phyloP scores from a whole-genome alignment of 2,113 vertebrate genomes.

The Lepisosteus oculatus region DNA sequence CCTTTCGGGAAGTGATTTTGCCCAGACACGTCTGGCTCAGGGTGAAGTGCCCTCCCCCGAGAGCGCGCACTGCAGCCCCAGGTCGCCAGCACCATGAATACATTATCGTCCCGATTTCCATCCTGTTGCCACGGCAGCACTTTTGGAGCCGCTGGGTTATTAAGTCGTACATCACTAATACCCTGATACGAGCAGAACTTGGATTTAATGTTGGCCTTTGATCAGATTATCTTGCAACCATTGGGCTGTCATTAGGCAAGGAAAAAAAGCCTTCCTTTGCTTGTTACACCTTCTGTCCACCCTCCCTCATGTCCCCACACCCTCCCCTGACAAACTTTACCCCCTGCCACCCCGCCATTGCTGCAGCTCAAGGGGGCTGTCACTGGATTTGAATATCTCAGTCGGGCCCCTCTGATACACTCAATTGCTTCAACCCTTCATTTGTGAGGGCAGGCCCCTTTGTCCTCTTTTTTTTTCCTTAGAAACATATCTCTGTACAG shows the following conservation, averaged over 20 bases:
- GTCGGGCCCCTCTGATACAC: neutral
- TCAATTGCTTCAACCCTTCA: constrained; percentile 29
- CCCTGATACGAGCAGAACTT: constrained; percentile 97
- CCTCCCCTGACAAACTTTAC: constrained; percentile 38
- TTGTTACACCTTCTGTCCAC: constrained; percentile 70
- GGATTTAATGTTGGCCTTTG: constrained; percentile 93
- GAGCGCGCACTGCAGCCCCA: constrained; percentile 93
- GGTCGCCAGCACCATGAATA: constrained; percentile 99
- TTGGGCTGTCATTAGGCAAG: constrained; percentile 77
- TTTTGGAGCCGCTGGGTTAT: constrained; percentile 96
- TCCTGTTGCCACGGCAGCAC: constrained; percentile 99
- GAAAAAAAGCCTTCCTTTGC: constrained; percentile 76
- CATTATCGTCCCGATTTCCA: constrained; percentile 99
- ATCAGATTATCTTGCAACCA: constrained; percentile 91
- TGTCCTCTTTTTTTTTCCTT: neutral
- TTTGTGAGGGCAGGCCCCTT: neutral
- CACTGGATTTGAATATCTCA: neutral
- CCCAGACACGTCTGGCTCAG: constrained; percentile 99
- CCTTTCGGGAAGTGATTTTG: constrained; percentile 99
- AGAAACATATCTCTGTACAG: too few relatives aligned
- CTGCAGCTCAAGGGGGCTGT: neutral
- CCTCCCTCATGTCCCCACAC: constrained; percentile 22
- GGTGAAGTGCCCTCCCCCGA: constrained; percentile 98
- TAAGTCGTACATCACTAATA: constrained; percentile 98
- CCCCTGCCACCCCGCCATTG: neutral